These are phyloP conservation scores for Gracilinanus agilis DNA, from an alignment of 2,113 vertebrate genomes.

Conservation along the genomic window DNA sequence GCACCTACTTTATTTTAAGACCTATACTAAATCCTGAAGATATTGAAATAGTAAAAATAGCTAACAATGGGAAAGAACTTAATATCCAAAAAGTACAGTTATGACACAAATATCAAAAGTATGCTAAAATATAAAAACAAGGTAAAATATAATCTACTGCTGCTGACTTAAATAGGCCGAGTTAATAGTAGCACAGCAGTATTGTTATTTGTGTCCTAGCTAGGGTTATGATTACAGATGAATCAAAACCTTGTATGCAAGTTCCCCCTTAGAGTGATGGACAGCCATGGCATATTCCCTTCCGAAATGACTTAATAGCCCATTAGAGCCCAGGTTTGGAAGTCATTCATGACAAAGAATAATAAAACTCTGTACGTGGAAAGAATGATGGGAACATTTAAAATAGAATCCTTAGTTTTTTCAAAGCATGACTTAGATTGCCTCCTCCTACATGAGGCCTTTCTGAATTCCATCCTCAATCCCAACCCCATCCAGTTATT, in stretches of 20 bases:
- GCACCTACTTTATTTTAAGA: not conserved
- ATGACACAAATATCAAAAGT: not conserved
- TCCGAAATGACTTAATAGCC: not conserved
- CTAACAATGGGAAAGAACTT: not conserved
- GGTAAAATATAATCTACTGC: not conserved
- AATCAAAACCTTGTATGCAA: not conserved
- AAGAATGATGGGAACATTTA: not conserved
- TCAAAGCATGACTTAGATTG: not conserved
- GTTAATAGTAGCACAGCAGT: not conserved
- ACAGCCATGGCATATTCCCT: not conserved
- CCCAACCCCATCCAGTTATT: not conserved
- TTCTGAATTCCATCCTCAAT: not conserved
- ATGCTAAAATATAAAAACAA: not conserved
- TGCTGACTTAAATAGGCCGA: not conserved
- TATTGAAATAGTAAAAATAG: not conserved
- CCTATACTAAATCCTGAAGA: not conserved
- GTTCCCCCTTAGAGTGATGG: not conserved
- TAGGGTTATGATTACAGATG: not conserved
- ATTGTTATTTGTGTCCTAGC: not conserved
- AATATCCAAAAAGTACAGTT: not conserved
- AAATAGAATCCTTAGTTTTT: not conserved
- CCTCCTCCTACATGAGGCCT: not conserved
- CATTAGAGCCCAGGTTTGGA: not conserved
- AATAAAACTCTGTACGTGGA: not conserved
- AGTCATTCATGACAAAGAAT: not conserved